Evolutionary conservation across 2,797 vertebrate species (phyloP).

Genomic region (Ataeniobius toweri): DNA sequence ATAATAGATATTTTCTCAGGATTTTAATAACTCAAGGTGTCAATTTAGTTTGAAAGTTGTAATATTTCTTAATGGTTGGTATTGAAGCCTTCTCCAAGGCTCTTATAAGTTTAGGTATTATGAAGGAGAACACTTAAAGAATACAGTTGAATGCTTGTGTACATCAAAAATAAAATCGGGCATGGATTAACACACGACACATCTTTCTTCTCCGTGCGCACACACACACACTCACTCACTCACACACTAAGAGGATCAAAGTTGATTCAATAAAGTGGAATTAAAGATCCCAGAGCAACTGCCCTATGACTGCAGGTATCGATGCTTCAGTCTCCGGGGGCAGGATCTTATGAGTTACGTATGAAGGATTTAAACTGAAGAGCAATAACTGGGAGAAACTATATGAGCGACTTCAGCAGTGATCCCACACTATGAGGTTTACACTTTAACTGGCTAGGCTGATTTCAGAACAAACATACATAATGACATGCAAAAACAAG

Average conservation of each 20-base stretch:
- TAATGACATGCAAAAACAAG: constrained; percentile 8
- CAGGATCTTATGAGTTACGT: constrained; percentile 15
- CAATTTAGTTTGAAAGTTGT: neutral
- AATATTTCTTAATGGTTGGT: neutral
- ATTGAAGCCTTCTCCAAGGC: neutral
- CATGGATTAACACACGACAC: constrained; percentile 12
- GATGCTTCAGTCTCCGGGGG: constrained; percentile 27
- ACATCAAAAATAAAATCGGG: constrained; percentile 27
- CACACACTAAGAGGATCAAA: constrained; percentile 27
- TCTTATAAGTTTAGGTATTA: constrained; percentile 14
- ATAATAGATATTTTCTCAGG: neutral
- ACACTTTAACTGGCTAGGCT: constrained; percentile 7
- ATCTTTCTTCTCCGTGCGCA: neutral
- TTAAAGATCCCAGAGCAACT: constrained; percentile 39
- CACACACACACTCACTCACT: constrained; percentile 3
- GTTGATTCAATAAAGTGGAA: constrained; percentile 51
- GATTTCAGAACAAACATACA: constrained; percentile 12
- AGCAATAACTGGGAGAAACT: constrained; percentile 25
- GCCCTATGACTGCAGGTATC: constrained; percentile 26
- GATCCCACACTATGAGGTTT: constrained; percentile 11
- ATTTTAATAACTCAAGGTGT: constrained; percentile 3
- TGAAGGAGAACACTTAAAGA: constrained; percentile 13
- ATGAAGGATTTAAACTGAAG: constrained; percentile 27
- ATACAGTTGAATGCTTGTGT: constrained; percentile 13
- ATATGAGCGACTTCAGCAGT: constrained; percentile 7